phyloP scores from a whole-genome alignment of 2,113 vertebrate genomes.

The Furnarius figulus region DNA sequence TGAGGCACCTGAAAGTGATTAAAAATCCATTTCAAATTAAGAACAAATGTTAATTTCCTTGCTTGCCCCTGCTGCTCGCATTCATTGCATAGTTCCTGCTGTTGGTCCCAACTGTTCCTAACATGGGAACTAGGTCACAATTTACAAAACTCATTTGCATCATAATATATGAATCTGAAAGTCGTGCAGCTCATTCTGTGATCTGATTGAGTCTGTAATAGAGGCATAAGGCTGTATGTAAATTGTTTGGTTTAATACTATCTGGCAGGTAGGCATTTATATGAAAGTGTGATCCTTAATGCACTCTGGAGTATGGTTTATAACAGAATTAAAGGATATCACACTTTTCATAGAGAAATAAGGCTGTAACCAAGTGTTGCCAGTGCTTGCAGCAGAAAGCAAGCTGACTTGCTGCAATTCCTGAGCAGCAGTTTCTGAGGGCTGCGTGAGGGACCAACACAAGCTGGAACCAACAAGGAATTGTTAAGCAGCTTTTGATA shows the following conservation, averaged over 20 bases:
- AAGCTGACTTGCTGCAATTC: background rate
- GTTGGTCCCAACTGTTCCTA: constrained; percentile 44
- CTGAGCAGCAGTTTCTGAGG: background rate
- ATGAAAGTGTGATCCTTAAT: background rate
- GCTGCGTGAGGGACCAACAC: background rate
- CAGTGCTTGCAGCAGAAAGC: background rate
- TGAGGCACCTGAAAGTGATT: constrained; percentile 50
- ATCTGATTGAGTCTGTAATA: background rate
- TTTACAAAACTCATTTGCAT: constrained; percentile 71
- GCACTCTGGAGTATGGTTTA: background rate
- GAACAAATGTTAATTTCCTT: constrained; percentile 42
- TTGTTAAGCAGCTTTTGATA: background rate
- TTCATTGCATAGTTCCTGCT: background rate
- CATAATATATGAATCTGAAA: constrained; percentile 47
- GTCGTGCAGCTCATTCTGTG: background rate
- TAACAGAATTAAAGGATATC: background rate
- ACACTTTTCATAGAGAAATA: background rate
- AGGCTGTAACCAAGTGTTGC: background rate
- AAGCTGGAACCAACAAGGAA: background rate
- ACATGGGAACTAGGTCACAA: constrained; percentile 74
- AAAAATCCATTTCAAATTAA: constrained; percentile 60
- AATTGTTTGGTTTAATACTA: background rate
- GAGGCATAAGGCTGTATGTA: background rate
- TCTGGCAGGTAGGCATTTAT: background rate
- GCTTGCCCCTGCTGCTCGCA: background rate